Base-by-base conservation (phyloP, 2,113 vertebrate species). In the Hydropotes inermis region DNA sequence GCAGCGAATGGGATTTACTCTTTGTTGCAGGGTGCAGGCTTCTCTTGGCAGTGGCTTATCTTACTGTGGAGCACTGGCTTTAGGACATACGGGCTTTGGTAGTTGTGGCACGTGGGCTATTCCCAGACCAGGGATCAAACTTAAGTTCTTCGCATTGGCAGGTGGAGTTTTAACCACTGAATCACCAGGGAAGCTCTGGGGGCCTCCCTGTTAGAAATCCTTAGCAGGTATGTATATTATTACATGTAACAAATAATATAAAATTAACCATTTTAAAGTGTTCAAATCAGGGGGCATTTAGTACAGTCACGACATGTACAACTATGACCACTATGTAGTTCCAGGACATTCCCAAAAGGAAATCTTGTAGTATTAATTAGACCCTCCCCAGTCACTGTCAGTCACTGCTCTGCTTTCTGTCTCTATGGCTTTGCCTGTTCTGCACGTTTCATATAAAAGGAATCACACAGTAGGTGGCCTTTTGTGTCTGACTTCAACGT, bases 1-100 rank as follows among this genome's bases (percentile, higher is more conserved):
- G 70, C 7, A 12, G 70, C 3, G 27, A 13, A 7, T 0, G 39
- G 70, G 70, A 23, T 1, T 76, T 76, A 9, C 12, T 7, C 1
- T 39, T 39, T 14, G 70, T 17, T 27, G 70, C 39, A 15, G 70
- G 1, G 23, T 6, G 6, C 3, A 33, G 39, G 6, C 70, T 43
- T 25, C 70, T 43, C 70, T 14, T 33, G 21, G 70, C 11, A 27
- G 7, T 7, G 70, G 39, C 70, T 76, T 27, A 2, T 43, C 70
- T 76, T 76, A 27, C 4, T 43, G 39, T 0, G 23, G 23, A 43
- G 70, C 70, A 15, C 12, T 39, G 70, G 70, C 39, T 76, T 43
- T 76, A 43, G 70, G 39, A 33, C 70, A 27, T 15, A 76, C 0
- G 39, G 70, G 39, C 70, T 43, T 76, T 14, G 36, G 70, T 43